Base-by-base conservation (phyloP, 2,113 vertebrate genomes). In the Anser cygnoides region DNA sequence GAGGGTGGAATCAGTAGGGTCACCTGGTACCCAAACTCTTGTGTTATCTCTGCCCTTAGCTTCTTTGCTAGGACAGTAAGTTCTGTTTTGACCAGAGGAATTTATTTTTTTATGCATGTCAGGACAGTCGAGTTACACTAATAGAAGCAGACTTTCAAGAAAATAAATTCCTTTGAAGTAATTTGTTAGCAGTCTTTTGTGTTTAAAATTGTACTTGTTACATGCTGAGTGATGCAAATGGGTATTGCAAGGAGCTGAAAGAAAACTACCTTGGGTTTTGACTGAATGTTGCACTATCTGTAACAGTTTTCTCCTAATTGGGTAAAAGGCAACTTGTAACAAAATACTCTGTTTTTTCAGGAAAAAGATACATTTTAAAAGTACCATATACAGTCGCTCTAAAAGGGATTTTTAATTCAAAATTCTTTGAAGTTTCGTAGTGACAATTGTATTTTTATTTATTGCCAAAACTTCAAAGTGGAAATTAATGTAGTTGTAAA, bases 351-450 rank as follows among this genome's bases (percentile, higher is more conserved):
- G 1, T 0, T 31, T 78, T 31, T 66, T 82, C 22, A 16, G 19
- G 13, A 20, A 31, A 54, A 29, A 46, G 7, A 3, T 4, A 1
- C 2, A 2, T 75, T 72, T 18, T 2, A 7, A 1, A 50, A 50
- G 13, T 70, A 13, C 33, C 15, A 5, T 29, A 11, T 54, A 26
- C 22, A 66, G 37, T 13, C 28, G 77, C 78, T 77, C 35, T 21
- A n/a, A 46, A 72, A 78, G 11, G 9, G 46, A 17, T 46, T 79
- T n/a, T 31, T n/a, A 41, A 22, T 54, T 62, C 2, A 1, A 1
- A 54, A 7, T 70, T 55, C 2, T 4, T 33, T 79, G 9, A 52
- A 57, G 7, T 44, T 18, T 11, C n/a, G 8, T 2, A 29, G 20
- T 8, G 58, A 3, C 17, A 20, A 58, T 41, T 62, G 23, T 22